These are phyloP conservation scores for Vanessa atalanta DNA, from an alignment of 1,140 invertebrate species.

Conservation along the genomic window DNA sequence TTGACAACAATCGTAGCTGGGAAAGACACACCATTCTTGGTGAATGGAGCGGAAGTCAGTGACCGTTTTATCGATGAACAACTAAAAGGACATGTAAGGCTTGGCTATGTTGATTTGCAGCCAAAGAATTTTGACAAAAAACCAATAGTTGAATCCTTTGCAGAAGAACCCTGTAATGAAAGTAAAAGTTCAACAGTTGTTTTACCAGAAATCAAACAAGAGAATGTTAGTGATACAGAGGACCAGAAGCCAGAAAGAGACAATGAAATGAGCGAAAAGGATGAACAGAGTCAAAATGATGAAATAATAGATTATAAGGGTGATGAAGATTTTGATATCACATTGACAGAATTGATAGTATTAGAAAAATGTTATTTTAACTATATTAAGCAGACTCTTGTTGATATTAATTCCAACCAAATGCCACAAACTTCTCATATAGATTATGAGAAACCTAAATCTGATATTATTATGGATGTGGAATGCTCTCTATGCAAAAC, in stretches of 20 bases:
- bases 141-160: neutral
- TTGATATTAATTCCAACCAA: constrained; percentile 56
- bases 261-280: constrained; percentile 38
- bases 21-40: constrained; percentile 62
- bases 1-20: constrained; percentile 66
- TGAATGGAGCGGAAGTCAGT: constrained; percentile 69
- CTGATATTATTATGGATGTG: constrained; percentile 48
- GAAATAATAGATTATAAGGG: constrained; percentile 58
- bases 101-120: constrained; percentile 65
- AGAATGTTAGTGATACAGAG: constrained; percentile 49
- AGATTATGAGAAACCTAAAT: constrained; percentile 51
- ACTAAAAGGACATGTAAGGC: constrained; percentile 52
- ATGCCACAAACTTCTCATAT: constrained; percentile 60
- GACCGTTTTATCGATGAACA: constrained; percentile 62
- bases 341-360: constrained; percentile 65
- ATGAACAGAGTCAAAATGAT: constrained; percentile 45
- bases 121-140: constrained; percentile 17
- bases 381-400: constrained; percentile 55
- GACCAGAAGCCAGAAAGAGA: constrained; percentile 31
- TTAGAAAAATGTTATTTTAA: constrained; percentile 69
- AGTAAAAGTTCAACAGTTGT: constrained; percentile 6
- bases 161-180: constrained; percentile 28
- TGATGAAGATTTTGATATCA: constrained; percentile 75
- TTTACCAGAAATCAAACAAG: constrained; percentile 65
- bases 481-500: constrained; percentile 62